phyloP scores from a whole-genome alignment of 2,113 vertebrate genomes.

The Thalassoma bifasciatum region DNA sequence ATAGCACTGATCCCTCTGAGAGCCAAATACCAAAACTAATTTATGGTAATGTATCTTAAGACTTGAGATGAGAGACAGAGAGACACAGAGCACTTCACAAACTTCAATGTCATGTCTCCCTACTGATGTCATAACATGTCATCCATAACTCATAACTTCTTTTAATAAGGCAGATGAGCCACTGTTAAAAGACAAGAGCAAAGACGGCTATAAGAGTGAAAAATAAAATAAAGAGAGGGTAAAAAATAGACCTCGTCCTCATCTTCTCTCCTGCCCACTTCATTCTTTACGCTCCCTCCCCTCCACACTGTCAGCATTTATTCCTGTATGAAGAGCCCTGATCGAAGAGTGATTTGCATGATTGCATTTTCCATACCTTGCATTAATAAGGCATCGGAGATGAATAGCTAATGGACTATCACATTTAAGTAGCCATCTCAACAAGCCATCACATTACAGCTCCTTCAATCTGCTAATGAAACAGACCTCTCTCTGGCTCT shows the following conservation, averaged over 20 bases:
- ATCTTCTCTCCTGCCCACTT: slow-evolving; percentile 31
- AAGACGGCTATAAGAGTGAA: slow-evolving; percentile 32
- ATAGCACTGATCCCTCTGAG: slow-evolving; percentile 8
- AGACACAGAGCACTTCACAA: slow-evolving; percentile 17
- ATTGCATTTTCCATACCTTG: slow-evolving; percentile 78
- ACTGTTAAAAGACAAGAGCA: slow-evolving; percentile 33
- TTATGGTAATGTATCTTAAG: slow-evolving; percentile 26
- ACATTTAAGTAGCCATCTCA: slow-evolving; percentile 76
- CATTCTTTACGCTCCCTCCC: slow-evolving; percentile 32
- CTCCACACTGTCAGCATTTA: slow-evolving; percentile 70
- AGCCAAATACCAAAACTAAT: slow-evolving; percentile 27
- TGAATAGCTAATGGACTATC: slow-evolving; percentile 77
- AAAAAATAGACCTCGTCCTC: not conserved
- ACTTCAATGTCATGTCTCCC: slow-evolving; percentile 15
- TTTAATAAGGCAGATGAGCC: slow-evolving; percentile 34
- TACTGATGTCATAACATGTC: slow-evolving; percentile 18
- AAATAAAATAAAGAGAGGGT: slow-evolving; percentile 11
- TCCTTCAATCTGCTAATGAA: slow-evolving; percentile 75
- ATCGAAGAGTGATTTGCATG: slow-evolving; percentile 78
- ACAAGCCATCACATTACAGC: slow-evolving; percentile 69
- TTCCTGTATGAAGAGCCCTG: slow-evolving; percentile 70
- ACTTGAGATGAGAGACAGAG: slow-evolving; percentile 14
- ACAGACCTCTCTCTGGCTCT: slow-evolving; percentile 45
- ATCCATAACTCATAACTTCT: slow-evolving; percentile 34
- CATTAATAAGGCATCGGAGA: slow-evolving; percentile 67